These are phyloP conservation scores for Euschistus heros DNA, from an alignment of 1,140 invertebrate species.

Conservation along the genomic window DNA sequence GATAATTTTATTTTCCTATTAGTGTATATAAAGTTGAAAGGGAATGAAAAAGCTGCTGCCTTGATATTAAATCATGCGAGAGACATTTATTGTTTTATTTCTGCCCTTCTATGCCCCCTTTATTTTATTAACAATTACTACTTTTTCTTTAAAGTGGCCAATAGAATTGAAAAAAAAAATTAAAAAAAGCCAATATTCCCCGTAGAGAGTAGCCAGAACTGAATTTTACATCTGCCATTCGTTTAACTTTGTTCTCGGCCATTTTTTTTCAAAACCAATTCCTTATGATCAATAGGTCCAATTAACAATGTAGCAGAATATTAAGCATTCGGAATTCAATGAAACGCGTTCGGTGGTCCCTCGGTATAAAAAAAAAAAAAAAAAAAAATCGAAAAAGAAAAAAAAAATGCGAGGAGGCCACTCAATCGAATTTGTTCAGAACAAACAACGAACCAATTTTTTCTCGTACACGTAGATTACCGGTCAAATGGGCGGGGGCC, in stretches of 20 bases:
- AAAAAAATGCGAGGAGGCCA: conserved; percentile 9
- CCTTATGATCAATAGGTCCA: conserved; percentile 17
- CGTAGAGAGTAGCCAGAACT: neutral
- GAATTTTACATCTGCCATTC: conserved; percentile 11
- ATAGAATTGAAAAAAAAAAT: neutral
- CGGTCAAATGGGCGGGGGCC: conserved; percentile 7
- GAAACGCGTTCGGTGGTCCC: neutral
- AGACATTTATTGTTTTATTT: neutral
- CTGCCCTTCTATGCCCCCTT: neutral
- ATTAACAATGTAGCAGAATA: conserved; percentile 17
- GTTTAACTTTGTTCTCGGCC: conserved; percentile 11
- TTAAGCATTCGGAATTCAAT: conserved; percentile 17
- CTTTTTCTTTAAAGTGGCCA: neutral
- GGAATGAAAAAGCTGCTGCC: too few species aligned
- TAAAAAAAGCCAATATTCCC: conserved; percentile 3
- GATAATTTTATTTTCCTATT: too few species aligned
- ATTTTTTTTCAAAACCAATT: conserved; percentile 15
- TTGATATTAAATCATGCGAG: neutral
- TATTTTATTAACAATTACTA: too few species aligned
- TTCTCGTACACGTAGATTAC: conserved; percentile 15
- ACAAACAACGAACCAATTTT: conserved; percentile 17
- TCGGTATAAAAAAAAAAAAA: conserved; percentile 8
- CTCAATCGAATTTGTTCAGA: conserved; percentile 17
- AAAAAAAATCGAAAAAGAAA: conserved; percentile 9
- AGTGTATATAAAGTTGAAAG: too few species aligned